phyloP scores from a whole-genome alignment of 1,140 invertebrate species.

The Drosophila oshimai region DNA sequence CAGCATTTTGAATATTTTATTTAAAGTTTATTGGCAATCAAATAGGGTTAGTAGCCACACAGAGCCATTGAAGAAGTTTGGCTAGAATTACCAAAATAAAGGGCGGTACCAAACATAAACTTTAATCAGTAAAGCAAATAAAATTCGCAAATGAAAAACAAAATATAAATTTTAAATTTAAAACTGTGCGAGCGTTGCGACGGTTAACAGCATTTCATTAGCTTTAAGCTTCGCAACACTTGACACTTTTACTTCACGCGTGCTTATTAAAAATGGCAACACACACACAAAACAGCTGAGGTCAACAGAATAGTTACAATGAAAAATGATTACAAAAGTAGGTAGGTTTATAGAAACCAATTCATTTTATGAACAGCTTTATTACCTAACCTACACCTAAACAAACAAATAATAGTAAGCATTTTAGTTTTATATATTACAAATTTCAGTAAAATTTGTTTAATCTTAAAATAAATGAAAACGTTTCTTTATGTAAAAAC shows the following conservation, averaged over 20 bases:
- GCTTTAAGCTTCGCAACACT: constrained; percentile 5
- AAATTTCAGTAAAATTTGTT: too few species aligned
- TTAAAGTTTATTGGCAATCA: constrained; percentile 60
- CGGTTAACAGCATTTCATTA: constrained; percentile 18
- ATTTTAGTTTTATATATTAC: too few species aligned
- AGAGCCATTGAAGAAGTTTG: constrained; percentile 24
- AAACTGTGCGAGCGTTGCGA: too few species aligned
- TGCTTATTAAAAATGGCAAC: constrained; percentile 54
- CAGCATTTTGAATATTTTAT: constrained; percentile 60
- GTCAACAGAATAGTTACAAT: not conserved
- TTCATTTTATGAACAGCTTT: too few species aligned
- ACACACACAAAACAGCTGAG: not conserved
- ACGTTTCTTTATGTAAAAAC: too few species aligned
- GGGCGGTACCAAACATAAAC: not conserved
- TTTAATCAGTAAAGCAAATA: not conserved
- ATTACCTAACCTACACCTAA: too few species aligned
- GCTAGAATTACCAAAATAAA: not conserved
- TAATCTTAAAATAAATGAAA: too few species aligned
- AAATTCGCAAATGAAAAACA: not conserved
- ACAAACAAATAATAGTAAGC: too few species aligned
- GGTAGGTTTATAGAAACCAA: too few species aligned
- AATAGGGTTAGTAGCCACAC: constrained; percentile 34
- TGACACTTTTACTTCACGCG: constrained; percentile 24
- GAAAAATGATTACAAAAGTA: not conserved
- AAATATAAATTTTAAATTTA: not conserved